Evolutionary conservation across 2,797 vertebrate species (phyloP).

Genomic region (Acipenser ruthenus): DNA sequence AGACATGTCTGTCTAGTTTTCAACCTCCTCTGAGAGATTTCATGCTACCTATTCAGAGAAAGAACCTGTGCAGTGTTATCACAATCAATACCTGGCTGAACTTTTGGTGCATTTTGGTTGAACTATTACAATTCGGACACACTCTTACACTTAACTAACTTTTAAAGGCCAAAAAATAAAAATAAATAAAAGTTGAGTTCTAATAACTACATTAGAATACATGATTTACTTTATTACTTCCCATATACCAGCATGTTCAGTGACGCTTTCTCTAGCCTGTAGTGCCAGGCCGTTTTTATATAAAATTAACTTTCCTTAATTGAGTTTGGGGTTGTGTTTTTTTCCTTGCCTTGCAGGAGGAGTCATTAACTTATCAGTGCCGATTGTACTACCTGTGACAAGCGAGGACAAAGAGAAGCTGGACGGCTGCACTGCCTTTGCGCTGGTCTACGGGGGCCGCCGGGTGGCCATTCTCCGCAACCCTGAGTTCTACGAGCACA

Average conservation of each 20-base stretch:
- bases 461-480: conserved; percentile 91
- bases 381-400: conserved; percentile 80
- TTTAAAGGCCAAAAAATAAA: too few relatives aligned
- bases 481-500: conserved; percentile 89
- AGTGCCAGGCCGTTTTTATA: neutral
- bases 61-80: too few relatives aligned
- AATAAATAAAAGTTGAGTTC: too few relatives aligned
- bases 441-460: conserved; percentile 71
- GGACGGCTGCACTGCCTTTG: conserved; percentile 79
- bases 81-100: too few relatives aligned
- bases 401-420: conserved; percentile 79
- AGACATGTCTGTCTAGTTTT: too few relatives aligned
- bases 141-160: too few relatives aligned
- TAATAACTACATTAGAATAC: too few relatives aligned
- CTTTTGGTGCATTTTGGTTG: too few relatives aligned
- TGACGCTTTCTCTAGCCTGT: conserved; percentile 23
- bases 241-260: conserved; percentile 25
- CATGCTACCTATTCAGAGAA: too few relatives aligned
- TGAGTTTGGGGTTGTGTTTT: neutral
- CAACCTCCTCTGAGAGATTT: too few relatives aligned
- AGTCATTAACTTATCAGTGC: conserved; percentile 92
- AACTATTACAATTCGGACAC: too few relatives aligned
- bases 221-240: conserved; percentile 7
- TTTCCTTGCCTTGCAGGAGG: conserved; percentile 59
- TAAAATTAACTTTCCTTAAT: too few relatives aligned